A percentile compares a stretch with the other conserved stretches of the same genome.
Conservation (phyloP, 2,797 vertebrate genomes). For the Pteropus rufus region DNA sequence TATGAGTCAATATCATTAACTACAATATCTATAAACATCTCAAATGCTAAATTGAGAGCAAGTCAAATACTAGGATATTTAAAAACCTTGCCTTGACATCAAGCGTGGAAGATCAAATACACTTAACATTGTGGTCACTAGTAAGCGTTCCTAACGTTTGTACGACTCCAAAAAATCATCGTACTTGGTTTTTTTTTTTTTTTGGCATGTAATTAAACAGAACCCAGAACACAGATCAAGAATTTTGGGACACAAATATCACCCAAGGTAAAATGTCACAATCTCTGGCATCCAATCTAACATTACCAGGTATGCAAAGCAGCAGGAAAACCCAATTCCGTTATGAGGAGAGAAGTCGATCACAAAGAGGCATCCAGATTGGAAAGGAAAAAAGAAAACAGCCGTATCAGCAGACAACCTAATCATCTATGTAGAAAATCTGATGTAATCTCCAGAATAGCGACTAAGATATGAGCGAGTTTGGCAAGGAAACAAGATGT, state of each 20-base stretch:
- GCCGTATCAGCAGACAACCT: neutral
- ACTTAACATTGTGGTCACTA: slow-evolving; percentile 74
- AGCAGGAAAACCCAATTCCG: neutral
- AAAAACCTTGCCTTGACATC: slow-evolving; percentile 81
- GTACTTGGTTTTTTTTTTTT: slow-evolving; percentile 69
- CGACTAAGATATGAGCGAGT: too few species aligned
- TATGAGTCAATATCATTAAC: slow-evolving; percentile 49
- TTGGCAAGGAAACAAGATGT: neutral
- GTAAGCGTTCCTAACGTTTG: slow-evolving; percentile 77
- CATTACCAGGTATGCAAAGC: too few species aligned
- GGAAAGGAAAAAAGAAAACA: neutral
- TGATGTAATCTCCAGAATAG: too few species aligned
- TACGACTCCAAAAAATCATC: slow-evolving; percentile 79
- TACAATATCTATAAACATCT: slow-evolving; percentile 62
- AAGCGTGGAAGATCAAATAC: slow-evolving; percentile 83
- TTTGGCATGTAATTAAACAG: slow-evolving; percentile 65
- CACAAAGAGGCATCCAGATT: too few species aligned
- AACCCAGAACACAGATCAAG: too few species aligned
- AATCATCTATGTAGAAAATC: neutral
- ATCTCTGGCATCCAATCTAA: neutral
- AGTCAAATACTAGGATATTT: slow-evolving; percentile 79
- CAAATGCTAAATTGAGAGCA: slow-evolving; percentile 67
- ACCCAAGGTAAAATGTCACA: too few species aligned
- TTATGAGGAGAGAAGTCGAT: neutral
- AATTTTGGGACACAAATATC: too few species aligned